These are phyloP conservation scores for Beris morrisii DNA, from an alignment of 2,888 invertebrate species.

Conservation along the genomic window DNA sequence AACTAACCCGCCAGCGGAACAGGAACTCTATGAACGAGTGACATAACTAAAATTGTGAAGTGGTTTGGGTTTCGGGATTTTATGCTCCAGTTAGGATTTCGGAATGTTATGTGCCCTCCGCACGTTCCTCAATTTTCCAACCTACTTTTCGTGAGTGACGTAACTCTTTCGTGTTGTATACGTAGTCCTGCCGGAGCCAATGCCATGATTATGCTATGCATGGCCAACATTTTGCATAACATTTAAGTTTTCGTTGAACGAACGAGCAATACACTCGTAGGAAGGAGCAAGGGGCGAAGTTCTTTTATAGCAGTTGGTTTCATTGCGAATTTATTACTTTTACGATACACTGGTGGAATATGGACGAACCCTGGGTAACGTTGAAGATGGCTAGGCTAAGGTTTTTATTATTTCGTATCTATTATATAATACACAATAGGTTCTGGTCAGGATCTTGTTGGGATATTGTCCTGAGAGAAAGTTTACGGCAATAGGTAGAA, in stretches of 20 bases:
- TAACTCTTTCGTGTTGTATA: constrained; percentile 15
- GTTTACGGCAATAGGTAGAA: too few species aligned
- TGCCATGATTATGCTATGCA: constrained; percentile 17
- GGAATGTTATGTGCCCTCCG: too few species aligned
- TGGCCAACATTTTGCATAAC: constrained; percentile 31
- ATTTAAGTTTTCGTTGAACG: constrained; percentile 22
- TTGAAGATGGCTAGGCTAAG: constrained; percentile 6
- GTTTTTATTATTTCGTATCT: constrained; percentile 14
- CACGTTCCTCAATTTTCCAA: background rate
- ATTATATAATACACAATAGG: background rate
- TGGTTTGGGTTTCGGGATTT: too few species aligned
- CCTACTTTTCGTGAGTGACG: constrained; percentile 21
- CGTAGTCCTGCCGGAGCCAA: constrained; percentile 22
- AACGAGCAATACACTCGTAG: background rate
- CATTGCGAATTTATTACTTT: constrained; percentile 26
- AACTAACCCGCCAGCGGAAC: constrained; percentile 15
- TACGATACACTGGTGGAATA: constrained; percentile 19
- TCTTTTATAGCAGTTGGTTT: constrained; percentile 23
- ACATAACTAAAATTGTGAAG: too few species aligned
- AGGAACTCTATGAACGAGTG: background rate
- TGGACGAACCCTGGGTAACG: constrained; percentile 10
- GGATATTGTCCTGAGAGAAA: too few species aligned
- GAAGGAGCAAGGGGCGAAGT: background rate
- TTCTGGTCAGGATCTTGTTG: too few species aligned
- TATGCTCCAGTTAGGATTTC: too few species aligned